Percentiles rank a stretch among this genome's conserved stretches.
These are phyloP conservation scores for Diadumene lineata DNA, from an alignment of 92 coral and sea anemone genomes.

Conservation along the genomic window DNA sequence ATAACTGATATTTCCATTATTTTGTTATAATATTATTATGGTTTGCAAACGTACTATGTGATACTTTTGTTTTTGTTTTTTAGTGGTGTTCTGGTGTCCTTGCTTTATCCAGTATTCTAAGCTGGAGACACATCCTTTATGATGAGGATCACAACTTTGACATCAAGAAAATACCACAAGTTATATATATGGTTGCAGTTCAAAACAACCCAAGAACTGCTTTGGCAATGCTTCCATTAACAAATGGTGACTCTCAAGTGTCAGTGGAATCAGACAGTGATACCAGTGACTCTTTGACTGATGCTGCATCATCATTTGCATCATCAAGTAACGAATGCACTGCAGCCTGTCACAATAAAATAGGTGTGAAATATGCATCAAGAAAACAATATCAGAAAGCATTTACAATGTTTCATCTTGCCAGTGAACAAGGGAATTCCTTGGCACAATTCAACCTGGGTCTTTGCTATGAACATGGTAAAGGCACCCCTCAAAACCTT, in stretches of 20 bases:
- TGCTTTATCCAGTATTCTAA: slow-evolving; percentile 79
- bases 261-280: slow-evolving; percentile 33
- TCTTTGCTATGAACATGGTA: slow-evolving; percentile 91
- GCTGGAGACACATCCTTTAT: slow-evolving; percentile 62
- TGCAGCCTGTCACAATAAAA: slow-evolving; percentile 90
- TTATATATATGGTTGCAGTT: slow-evolving; percentile 43
- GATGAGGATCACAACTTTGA: slow-evolving; percentile 68
- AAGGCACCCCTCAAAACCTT: slow-evolving; percentile 74
- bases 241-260: not conserved
- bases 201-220: slow-evolving; percentile 41
- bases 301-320: slow-evolving; percentile 82
- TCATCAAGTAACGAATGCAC: slow-evolving; percentile 75
- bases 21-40: not conserved
- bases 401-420: slow-evolving; percentile 69
- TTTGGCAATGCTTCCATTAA: slow-evolving; percentile 55
- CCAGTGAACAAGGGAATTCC: slow-evolving; percentile 86
- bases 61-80: slow-evolving; percentile 2
- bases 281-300: slow-evolving; percentile 55
- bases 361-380: slow-evolving; percentile 84
- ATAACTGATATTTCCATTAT: not conserved
- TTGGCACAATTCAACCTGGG: slow-evolving; percentile 96
- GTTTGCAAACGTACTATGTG: not conserved
- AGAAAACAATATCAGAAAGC: slow-evolving; percentile 78
- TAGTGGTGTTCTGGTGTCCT: slow-evolving; percentile 94
- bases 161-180: slow-evolving; percentile 57